phyloP scores from a whole-genome alignment of 2,113 vertebrate species.

The Gambusia affinis region DNA sequence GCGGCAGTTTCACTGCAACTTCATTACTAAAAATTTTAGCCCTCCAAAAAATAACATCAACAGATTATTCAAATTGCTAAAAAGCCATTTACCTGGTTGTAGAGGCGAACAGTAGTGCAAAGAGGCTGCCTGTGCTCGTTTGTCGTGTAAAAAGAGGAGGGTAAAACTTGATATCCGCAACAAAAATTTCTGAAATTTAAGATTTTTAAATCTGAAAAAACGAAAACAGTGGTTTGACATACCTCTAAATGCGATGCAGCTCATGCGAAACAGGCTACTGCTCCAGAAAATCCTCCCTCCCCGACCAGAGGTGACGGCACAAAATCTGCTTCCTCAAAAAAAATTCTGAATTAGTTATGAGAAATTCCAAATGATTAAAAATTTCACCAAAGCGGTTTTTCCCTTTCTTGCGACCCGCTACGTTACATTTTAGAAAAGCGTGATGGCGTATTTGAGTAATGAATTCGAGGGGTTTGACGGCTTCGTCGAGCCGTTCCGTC shows the following conservation, averaged over 20 bases:
- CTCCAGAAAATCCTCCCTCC: constrained; percentile 69
- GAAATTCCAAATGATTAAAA: constrained; percentile 70
- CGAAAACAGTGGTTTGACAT: constrained; percentile 55
- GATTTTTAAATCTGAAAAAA: constrained; percentile 60
- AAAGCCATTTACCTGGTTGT: constrained; percentile 59
- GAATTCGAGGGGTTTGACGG: constrained; percentile 47
- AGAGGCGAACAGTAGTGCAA: constrained; percentile 15
- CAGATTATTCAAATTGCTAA: constrained; percentile 63
- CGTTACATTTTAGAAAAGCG: constrained; percentile 71
- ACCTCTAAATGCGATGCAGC: constrained; percentile 79
- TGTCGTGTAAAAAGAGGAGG: neutral
- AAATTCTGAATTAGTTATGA: constrained; percentile 73
- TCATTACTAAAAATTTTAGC: constrained; percentile 57
- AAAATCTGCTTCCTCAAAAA: constrained; percentile 63
- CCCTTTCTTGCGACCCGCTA: constrained; percentile 33
- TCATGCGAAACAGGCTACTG: constrained; percentile 74
- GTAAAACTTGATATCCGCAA: constrained; percentile 47
- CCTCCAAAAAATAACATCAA: constrained; percentile 46
- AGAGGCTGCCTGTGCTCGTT: constrained; percentile 21
- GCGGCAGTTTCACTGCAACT: constrained; percentile 65
- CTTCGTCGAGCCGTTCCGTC: constrained; percentile 51
- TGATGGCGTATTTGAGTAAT: constrained; percentile 60
- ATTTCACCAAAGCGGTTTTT: constrained; percentile 32
- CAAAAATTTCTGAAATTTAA: constrained; percentile 59
- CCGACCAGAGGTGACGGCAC: constrained; percentile 72